Conservation (phyloP, 2,113 vertebrate genomes). For the Recurvirostra avosetta region DNA sequence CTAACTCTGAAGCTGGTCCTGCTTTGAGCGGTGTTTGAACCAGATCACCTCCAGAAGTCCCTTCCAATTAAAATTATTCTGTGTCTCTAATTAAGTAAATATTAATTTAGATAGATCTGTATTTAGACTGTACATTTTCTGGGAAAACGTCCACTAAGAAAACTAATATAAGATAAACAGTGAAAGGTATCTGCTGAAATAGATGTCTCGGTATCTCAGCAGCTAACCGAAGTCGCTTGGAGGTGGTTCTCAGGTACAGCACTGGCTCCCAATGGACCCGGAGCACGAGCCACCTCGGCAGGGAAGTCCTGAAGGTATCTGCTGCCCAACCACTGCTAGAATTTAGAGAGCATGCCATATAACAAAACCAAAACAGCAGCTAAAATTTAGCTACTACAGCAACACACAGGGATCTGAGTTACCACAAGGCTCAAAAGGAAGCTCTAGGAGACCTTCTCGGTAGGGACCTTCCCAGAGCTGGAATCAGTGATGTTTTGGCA, state of each 20-base stretch:
- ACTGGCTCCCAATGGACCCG: not conserved
- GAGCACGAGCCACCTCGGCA: not conserved
- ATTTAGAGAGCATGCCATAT: not conserved
- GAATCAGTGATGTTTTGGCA: not conserved
- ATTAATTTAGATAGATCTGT: not conserved
- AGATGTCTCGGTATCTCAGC: not conserved
- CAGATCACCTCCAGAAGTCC: not conserved
- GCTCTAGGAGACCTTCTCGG: not conserved
- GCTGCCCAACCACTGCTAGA: not conserved
- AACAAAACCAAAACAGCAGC: not conserved
- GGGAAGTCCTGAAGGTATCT: not conserved
- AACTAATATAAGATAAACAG: not conserved
- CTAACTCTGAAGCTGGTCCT: not conserved
- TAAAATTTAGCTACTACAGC: not conserved
- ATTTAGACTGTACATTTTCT: not conserved
- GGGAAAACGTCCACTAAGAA: not conserved
- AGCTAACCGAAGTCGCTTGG: not conserved
- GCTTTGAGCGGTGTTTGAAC: not conserved
- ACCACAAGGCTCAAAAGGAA: not conserved
- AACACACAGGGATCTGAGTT: not conserved
- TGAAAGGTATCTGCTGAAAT: not conserved
- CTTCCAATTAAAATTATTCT: not conserved
- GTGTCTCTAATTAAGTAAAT: not conserved
- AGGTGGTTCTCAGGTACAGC: too few species aligned
- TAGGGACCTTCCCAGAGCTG: not conserved